A percentile compares a stretch with the other conserved stretches of the same genome.
These are phyloP conservation scores for Drosophila prostipennis DNA, from an alignment of 2,888 invertebrate species.

Conservation along the genomic window DNA sequence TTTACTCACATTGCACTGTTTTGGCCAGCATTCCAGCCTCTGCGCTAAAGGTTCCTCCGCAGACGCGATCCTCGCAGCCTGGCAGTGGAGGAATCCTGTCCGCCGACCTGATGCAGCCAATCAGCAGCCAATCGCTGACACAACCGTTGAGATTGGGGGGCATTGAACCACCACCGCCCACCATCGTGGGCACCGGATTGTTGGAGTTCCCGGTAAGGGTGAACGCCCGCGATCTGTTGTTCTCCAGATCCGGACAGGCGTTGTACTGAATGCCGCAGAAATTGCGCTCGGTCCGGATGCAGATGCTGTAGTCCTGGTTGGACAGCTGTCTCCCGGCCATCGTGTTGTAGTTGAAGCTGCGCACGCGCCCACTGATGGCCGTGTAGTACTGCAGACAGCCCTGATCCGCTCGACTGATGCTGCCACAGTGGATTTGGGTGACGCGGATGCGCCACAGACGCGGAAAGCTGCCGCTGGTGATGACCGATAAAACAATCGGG, in stretches of 20 bases:
- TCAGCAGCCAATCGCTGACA: constrained; percentile 91
- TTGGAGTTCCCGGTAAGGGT: constrained; percentile 92
- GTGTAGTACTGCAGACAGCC: constrained; percentile 84
- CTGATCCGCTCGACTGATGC: constrained; percentile 86
- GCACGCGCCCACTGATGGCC: constrained; percentile 92
- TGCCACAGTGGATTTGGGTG: constrained; percentile 91
- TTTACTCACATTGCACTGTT: constrained; percentile 89
- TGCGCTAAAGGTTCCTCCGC: constrained; percentile 91
- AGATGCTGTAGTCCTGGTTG: constrained; percentile 95
- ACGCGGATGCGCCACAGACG: constrained; percentile 93
- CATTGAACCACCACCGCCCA: constrained; percentile 86
- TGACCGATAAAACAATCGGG: constrained; percentile 92
- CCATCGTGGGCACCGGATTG: constrained; percentile 88
- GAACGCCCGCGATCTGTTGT: constrained; percentile 90
- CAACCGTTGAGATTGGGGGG: constrained; percentile 87
- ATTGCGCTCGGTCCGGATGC: constrained; percentile 92
- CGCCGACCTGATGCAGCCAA: constrained; percentile 88
- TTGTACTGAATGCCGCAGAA: constrained; percentile 94
- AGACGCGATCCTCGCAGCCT: constrained; percentile 91
- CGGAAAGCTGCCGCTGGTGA: constrained; percentile 91
- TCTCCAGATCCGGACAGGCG: constrained; percentile 89
- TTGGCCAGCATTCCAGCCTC: constrained; percentile 89
- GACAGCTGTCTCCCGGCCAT: constrained; percentile 91
- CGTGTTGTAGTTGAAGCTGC: constrained; percentile 93
- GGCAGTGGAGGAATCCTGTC: constrained; percentile 85